phyloP scores from a whole-genome alignment of 2,797 vertebrate genomes.

The Perodicticus potto region DNA sequence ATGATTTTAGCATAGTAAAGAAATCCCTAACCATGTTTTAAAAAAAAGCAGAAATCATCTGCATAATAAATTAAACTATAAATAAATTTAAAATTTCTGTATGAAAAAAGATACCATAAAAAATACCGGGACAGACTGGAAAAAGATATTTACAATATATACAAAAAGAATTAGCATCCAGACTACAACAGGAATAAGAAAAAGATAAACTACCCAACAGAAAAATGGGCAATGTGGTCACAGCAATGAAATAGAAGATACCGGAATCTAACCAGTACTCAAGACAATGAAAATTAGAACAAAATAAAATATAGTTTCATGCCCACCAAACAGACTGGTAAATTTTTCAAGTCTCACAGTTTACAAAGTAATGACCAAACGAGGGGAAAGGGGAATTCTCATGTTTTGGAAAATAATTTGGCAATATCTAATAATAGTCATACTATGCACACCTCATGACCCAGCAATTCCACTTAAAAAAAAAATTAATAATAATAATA shows the following conservation, averaged over 20 bases:
- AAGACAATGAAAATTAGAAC: conserved; percentile 36
- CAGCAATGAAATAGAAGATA: conserved; percentile 44
- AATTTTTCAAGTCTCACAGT: not conserved
- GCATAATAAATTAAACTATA: conserved; percentile 18
- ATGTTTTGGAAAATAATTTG: conserved; percentile 42
- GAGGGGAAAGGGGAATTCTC: conserved; percentile 30
- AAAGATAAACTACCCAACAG: not conserved
- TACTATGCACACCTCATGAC: not conserved
- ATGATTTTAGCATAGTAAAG: not conserved
- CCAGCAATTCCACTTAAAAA: conserved; percentile 37
- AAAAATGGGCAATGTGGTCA: conserved; percentile 18
- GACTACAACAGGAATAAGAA: not conserved
- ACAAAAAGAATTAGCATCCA: conserved; percentile 42
- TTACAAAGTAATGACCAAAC: conserved; percentile 1
- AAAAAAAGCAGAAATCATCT: conserved; percentile 36
- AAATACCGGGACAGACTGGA: not conserved
- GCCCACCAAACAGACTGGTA: not conserved
- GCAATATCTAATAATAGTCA: not conserved
- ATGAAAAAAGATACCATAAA: conserved; percentile 21
- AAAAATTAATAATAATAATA: not conserved
- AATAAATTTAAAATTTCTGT: conserved; percentile 1
- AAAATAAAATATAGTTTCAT: conserved; percentile 39
- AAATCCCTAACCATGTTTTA: conserved; percentile 47
- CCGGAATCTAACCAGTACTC: not conserved
- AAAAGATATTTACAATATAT: conserved; percentile 40